Base-by-base conservation (phyloP, 2,888 invertebrate genomes). In the Drosophila mayaguana region DNA sequence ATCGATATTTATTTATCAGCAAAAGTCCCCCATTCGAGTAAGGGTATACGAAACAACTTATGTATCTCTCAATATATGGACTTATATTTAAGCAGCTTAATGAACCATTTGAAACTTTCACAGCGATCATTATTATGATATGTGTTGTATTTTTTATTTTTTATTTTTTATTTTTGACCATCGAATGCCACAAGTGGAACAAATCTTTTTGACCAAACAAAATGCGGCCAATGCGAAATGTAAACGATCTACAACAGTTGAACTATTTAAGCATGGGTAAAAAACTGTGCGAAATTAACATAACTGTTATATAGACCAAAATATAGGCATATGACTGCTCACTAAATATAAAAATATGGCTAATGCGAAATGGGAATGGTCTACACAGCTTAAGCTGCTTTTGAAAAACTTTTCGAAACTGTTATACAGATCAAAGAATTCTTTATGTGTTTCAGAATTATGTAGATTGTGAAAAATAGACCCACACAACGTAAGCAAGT, bases 91-190 rank as follows among this genome's bases (percentile, higher is more conserved):
- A 83, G 83, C 88, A 64, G 83, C 83, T 83, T 83, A 83, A 83
- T 83, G 87, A 83, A 83, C 79, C 84, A 83, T 86, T 83, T 73
- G 75, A 75, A 89, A 89, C 89, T 89, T 84, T 84, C 84, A 84
- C 84, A 88, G 81, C 74, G 70, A 84, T 89, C 87, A 85, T 89
- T 72, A 87, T 84, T 72, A 87, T 84, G 82, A 89, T 83, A 87
- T 83, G 75, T 73, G 78, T 69, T 81, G 86, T 82, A 72, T 89
- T 89, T 81, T 81, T 46, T 6, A 87, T 89, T 81, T 81, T 46
- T 6, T 7, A 28, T 28, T 28, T 28, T 81, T 81, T 79, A 18
- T 81, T 82, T 32, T 14, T 12, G 85, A 77, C 80, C 88, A 87
- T 88, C 88, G 69, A 78, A 69, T 81, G 72, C 75, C 85, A 79